These are phyloP conservation scores for Urocolius indicus DNA, from an alignment of 2,113 vertebrate species.

Conservation along the genomic window DNA sequence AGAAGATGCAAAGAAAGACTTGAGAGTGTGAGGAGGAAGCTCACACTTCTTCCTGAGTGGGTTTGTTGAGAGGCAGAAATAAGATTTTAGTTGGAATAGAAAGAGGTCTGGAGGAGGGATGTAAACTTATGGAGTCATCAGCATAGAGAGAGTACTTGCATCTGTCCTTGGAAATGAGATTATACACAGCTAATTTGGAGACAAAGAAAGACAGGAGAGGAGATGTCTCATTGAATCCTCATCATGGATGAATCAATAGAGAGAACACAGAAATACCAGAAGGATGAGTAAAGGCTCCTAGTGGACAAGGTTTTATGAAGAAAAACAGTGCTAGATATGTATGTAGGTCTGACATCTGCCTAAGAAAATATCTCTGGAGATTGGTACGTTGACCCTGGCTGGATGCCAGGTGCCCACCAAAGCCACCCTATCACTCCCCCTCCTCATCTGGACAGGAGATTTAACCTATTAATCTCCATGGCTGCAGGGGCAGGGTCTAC, in stretches of 20 bases:
- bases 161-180: conserved; percentile 13
- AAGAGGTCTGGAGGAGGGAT: not conserved
- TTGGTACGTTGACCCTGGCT: too few species aligned
- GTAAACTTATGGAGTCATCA: not conserved
- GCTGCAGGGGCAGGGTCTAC: too few species aligned
- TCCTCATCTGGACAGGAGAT: too few species aligned
- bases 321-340: not conserved
- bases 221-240: not conserved
- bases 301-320: not conserved
- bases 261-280: not conserved
- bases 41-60: not conserved
- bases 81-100: not conserved
- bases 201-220: not conserved
- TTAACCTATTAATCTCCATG: too few species aligned
- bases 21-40: not conserved
- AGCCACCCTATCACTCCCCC: too few species aligned
- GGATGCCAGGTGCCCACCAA: too few species aligned
- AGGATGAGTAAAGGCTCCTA: not conserved
- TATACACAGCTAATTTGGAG: not conserved
- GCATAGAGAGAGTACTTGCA: not conserved
- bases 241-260: not conserved
- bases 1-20: not conserved
- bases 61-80: not conserved
- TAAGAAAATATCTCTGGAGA: not conserved
- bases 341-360: not conserved